phyloP scores from a whole-genome alignment of 2,113 vertebrate genomes.

The Phalacrocorax aristotelis region DNA sequence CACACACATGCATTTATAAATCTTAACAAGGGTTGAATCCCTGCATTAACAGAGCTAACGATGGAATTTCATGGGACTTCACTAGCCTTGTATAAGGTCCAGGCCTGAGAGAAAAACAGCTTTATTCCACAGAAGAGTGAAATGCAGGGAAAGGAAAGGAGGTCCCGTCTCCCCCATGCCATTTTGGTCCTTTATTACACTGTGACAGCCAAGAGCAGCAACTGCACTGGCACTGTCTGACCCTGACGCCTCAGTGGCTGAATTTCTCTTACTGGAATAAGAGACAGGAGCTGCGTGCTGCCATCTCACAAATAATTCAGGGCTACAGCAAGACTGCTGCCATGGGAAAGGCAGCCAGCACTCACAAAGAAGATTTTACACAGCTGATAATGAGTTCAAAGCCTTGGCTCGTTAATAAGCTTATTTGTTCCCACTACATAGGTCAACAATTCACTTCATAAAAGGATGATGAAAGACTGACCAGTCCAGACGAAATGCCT shows the following conservation, averaged over 20 bases:
- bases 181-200: not conserved
- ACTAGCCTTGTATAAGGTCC: not conserved
- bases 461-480: constrained; percentile 49
- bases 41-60: not conserved
- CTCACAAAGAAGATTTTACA: constrained; percentile 49
- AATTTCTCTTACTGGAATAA: not conserved
- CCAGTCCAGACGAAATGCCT: constrained; percentile 53
- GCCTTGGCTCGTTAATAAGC: not conserved
- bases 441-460: constrained; percentile 47
- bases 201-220: not conserved
- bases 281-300: not conserved
- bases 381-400: constrained; percentile 54
- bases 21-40: not conserved
- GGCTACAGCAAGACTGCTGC: constrained; percentile 1
- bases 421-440: constrained; percentile 33
- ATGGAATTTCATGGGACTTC: not conserved
- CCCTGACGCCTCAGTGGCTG: not conserved
- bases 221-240: not conserved
- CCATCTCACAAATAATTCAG: not conserved
- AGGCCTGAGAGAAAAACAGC: not conserved
- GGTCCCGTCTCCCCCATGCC: not conserved
- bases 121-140: not conserved
- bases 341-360: not conserved
- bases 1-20: not conserved
- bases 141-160: not conserved